Conservation (phyloP, 2,797 vertebrate species). For the Hippoglossus hippoglossus region DNA sequence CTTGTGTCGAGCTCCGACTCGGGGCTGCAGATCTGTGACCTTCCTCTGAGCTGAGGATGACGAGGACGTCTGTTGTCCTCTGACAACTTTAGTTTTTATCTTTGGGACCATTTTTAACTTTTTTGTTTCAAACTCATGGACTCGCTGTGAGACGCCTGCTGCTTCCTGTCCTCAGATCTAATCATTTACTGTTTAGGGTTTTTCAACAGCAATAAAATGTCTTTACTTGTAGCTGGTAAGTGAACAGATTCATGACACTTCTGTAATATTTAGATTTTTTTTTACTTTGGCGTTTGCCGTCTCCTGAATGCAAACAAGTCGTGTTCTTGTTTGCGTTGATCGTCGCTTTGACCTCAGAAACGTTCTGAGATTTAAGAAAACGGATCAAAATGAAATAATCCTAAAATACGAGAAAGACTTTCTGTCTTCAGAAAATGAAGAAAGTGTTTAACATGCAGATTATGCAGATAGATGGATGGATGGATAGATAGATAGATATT, state of each 20-base stretch:
- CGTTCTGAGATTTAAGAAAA: too few relatives aligned
- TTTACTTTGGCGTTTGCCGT: too few relatives aligned
- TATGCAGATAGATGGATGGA: too few relatives aligned
- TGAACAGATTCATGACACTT: background rate
- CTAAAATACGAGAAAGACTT: too few relatives aligned
- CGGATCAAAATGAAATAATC: too few relatives aligned
- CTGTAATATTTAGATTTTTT: too few relatives aligned
- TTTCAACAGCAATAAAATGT: slow-evolving; percentile 54
- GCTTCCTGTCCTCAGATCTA: background rate
- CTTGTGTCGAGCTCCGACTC: slow-evolving; percentile 22
- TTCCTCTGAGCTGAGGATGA: slow-evolving; percentile 63
- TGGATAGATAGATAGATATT: too few relatives aligned
- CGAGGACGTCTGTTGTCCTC: slow-evolving; percentile 46
- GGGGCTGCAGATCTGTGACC: slow-evolving; percentile 22
- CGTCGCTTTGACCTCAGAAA: too few relatives aligned
- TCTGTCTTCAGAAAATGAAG: too few relatives aligned
- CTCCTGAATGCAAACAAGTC: too few relatives aligned
- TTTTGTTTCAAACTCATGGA: background rate
- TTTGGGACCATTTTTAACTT: slow-evolving; percentile 36
- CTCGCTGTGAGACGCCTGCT: background rate
- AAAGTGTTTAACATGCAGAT: too few relatives aligned
- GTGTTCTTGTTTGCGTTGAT: too few relatives aligned
- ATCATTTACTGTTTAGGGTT: background rate
- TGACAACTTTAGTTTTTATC: slow-evolving; percentile 14
- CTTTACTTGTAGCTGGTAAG: slow-evolving; percentile 73